Evolutionary conservation across 2,113 vertebrate species (phyloP).

Genomic region (Centrocercus urophasianus): DNA sequence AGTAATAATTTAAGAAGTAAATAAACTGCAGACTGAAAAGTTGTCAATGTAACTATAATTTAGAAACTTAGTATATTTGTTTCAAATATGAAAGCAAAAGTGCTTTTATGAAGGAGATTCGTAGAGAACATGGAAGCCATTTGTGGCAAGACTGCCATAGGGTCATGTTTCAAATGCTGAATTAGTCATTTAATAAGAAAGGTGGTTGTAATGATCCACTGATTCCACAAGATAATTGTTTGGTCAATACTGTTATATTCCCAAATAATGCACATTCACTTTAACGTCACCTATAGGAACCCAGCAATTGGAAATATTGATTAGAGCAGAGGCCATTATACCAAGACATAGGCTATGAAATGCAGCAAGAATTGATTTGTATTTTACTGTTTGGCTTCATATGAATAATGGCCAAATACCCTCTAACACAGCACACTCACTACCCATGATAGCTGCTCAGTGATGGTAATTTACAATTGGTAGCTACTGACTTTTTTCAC

Average conservation of each 20-base stretch:
- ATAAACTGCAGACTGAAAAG: background rate
- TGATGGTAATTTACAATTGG: background rate
- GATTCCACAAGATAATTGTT: conserved; percentile 49
- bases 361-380: background rate
- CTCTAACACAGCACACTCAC: background rate
- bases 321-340: conserved; percentile 2
- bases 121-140: background rate
- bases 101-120: background rate
- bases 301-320: conserved; percentile 35
- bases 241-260: conserved; percentile 48
- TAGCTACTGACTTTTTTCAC: background rate
- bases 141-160: background rate
- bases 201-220: background rate
- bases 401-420: background rate
- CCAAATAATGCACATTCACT: conserved; percentile 27
- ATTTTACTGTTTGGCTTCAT: background rate
- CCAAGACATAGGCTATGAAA: background rate
- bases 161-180: conserved; percentile 6
- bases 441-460: background rate
- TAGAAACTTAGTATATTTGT: background rate
- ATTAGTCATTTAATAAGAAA: conserved; percentile 33
- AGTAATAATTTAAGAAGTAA: background rate
- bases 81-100: background rate
- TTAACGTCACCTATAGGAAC: conserved; percentile 6
- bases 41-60: background rate